These are phyloP conservation scores for Ophion slaviceki DNA, from an alignment of 2,888 invertebrate species.

Conservation along the genomic window DNA sequence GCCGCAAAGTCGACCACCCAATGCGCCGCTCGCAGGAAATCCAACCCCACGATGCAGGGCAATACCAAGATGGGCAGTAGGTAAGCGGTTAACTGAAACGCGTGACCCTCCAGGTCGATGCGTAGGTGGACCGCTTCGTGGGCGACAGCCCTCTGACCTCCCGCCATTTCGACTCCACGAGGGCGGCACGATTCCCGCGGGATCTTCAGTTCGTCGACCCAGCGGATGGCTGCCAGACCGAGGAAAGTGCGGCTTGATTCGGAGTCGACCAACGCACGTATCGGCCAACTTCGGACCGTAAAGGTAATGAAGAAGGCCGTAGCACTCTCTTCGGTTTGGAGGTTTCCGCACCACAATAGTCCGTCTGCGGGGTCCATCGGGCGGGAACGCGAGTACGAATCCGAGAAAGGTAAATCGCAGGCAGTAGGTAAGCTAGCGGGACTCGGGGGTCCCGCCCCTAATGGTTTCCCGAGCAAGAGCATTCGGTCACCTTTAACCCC, in stretches of 20 bases:
- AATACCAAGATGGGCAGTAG: conserved; percentile 18
- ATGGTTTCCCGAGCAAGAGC: conserved; percentile 2
- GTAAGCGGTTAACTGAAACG: conserved; percentile 12
- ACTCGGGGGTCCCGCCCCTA: not conserved
- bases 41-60: conserved; percentile 35
- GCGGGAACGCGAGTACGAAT: not conserved
- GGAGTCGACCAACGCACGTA: not conserved
- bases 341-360: not conserved
- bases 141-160: conserved; percentile 19
- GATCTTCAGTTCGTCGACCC: conserved; percentile 50
- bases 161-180: conserved; percentile 14
- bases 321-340: not conserved
- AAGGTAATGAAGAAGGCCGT: conserved; percentile 32
- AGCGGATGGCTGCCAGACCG: not conserved
- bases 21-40: conserved; percentile 7
- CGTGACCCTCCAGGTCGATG: not conserved
- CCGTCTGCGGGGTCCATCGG: not conserved
- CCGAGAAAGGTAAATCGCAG: not conserved
- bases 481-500: not conserved
- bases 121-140: not conserved
- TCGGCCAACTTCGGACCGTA: not conserved
- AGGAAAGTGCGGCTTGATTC: conserved; percentile 4
- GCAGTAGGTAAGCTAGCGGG: not conserved
- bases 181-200: conserved; percentile 41
- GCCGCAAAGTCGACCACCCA: conserved; percentile 28